Evolutionary conservation across 2,797 vertebrate genomes (phyloP).

Genomic region (Cetoscarus ocellatus): DNA sequence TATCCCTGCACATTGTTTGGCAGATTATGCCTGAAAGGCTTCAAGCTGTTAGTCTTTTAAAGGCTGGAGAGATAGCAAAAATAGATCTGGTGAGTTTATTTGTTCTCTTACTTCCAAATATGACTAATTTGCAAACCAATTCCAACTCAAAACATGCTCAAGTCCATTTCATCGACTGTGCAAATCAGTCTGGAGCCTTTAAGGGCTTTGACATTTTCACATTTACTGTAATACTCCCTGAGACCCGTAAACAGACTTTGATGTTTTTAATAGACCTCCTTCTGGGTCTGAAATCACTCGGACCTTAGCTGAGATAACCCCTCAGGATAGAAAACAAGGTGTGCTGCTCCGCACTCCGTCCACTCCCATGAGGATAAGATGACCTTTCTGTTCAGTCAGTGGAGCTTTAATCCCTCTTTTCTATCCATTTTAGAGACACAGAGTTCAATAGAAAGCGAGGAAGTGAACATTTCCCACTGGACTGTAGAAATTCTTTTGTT

Average conservation of each 20-base stretch:
- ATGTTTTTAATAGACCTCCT: background rate
- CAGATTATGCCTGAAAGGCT: background rate
- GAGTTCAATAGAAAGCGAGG: background rate
- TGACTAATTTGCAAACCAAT: background rate
- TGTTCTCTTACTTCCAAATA: background rate
- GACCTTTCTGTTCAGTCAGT: background rate
- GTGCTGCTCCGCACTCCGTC: background rate
- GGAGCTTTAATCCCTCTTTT: background rate
- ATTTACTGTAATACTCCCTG: background rate
- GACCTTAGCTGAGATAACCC: slow-evolving; percentile 1
- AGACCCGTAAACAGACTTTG: slow-evolving; percentile 8
- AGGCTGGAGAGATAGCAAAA: background rate
- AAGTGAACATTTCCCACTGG: too few species aligned
- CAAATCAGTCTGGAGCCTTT: background rate
- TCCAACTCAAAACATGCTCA: background rate
- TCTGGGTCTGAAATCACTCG: slow-evolving; percentile 1
- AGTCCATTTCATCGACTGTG: slow-evolving; percentile 1
- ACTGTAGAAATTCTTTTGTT: too few species aligned
- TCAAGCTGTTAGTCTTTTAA: background rate
- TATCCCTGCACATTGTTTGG: too few species aligned
- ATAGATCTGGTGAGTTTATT: background rate
- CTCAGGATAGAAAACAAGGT: background rate
- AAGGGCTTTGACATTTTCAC: background rate
- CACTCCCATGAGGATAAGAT: background rate
- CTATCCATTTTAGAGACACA: background rate